phyloP scores from a whole-genome alignment of 2,888 invertebrate genomes.

The Beris morrisii region DNA sequence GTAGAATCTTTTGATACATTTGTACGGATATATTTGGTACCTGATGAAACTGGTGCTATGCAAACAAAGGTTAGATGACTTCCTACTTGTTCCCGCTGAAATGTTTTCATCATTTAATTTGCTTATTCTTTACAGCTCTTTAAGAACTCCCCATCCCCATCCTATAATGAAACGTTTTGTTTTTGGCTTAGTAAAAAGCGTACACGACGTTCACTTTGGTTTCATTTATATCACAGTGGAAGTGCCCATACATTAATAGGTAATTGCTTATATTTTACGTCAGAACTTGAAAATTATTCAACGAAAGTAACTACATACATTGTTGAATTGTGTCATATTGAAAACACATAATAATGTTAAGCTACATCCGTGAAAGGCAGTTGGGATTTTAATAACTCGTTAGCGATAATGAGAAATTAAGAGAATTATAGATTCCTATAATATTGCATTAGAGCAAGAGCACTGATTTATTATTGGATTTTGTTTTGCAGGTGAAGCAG shows the following conservation, averaged over 20 bases:
- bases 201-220: slow-evolving; percentile 63
- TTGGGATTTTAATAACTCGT: too few relatives aligned
- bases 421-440: too few relatives aligned
- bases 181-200: slow-evolving; percentile 65
- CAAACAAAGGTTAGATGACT: slow-evolving; percentile 62
- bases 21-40: slow-evolving; percentile 73
- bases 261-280: slow-evolving; percentile 33
- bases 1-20: slow-evolving; percentile 70
- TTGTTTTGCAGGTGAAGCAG: slow-evolving; percentile 63
- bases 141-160: slow-evolving; percentile 68
- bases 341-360: too few relatives aligned
- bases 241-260: slow-evolving; percentile 63
- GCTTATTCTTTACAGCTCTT: slow-evolving; percentile 60
- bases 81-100: neutral
- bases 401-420: too few relatives aligned
- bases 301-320: too few relatives aligned
- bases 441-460: too few relatives aligned
- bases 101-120: neutral
- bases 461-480: neutral
- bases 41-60: slow-evolving; percentile 68
- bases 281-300: too few relatives aligned
- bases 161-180: slow-evolving; percentile 76
- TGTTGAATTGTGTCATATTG: too few relatives aligned
- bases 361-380: too few relatives aligned
- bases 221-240: slow-evolving; percentile 70